Evolutionary conservation across 2,888 invertebrate genomes (phyloP), one percentile per base, ranked within the genome.

Genomic region (Microctonus aethiopoides): DNA sequence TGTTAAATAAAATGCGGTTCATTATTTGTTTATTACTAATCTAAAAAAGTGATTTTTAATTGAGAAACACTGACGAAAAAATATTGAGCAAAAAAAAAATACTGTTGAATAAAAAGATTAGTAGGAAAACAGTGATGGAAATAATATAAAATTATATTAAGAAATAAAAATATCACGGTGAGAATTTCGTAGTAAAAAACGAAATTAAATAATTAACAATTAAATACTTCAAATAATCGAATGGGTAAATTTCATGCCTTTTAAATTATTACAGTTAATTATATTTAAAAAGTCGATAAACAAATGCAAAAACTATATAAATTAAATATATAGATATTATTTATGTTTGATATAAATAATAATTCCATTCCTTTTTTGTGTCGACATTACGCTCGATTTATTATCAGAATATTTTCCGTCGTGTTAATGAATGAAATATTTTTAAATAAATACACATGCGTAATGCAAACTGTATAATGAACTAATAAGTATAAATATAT

Each of bases 401-500:
- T 16, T 7, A 46, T 6, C 5, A 46, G 2, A 3, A 16, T 46
- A 7, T 46, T n/a, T 4, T 13, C n/a, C n/a, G n/a, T n/a, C 16
- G 7, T 20, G n/a, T 20, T 9, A 16, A 20, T 46, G 16, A n/a
- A 46, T 46, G 46, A 46, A 46, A 16, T 5, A 7, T 29, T 29
- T 3, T 5, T 36, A 4, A 16, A 46, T 16, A n/a, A 4, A n/a
- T 46, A 4, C 16, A 20, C 16, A 46, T 46, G 16, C 16, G 46
- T 6, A 16, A 20, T 5, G 29, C 46, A 9, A 7, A 46, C 16
- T 46, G 46, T 9, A 20, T 16, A 16, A 16, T n/a, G 16, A 46
- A 46, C 46, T 46, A 46, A 5, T 46, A 39, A n/a, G n/a, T 39
- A n/a, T n/a, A 39, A 39, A n/a, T 76, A 67, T 71, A 71, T 80